Evolutionary conservation across 2,888 invertebrate genomes (phyloP).

Genomic region (Furcula furcula): DNA sequence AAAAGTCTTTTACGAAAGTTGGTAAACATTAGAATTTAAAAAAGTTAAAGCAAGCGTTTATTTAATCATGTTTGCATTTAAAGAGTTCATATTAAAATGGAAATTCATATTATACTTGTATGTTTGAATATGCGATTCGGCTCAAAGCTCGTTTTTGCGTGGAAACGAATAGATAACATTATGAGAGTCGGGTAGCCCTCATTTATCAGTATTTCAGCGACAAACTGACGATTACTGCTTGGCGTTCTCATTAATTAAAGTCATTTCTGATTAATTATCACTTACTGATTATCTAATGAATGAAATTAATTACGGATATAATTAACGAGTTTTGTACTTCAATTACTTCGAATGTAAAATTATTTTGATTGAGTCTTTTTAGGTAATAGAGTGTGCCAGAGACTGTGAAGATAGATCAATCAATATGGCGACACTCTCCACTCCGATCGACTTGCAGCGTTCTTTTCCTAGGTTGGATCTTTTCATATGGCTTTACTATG

Average conservation of each 20-base stretch:
- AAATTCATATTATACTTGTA: constrained; percentile 14
- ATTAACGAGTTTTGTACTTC: no score
- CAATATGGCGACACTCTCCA: no score
- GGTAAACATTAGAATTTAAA: neutral
- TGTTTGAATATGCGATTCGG: constrained; percentile 7
- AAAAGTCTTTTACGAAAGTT: no score
- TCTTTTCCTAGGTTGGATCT: no score
- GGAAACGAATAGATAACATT: constrained; percentile 34
- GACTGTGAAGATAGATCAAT: no score
- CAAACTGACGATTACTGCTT: constrained; percentile 22
- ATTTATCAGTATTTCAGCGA: constrained; percentile 38
- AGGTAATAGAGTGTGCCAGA: no score
- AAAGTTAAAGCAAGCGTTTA: neutral
- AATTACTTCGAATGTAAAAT: no score
- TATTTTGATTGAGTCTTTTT: no score
- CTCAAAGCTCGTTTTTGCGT: constrained; percentile 19
- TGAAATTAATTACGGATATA: no score
- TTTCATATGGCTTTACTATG: no score
- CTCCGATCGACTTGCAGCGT: no score
- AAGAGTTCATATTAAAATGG: neutral
- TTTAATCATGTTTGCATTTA: neutral
- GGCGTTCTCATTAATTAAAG: constrained; percentile 8
- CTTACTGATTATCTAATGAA: no score
- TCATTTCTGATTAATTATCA: neutral
- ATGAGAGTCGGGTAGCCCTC: constrained; percentile 30